Base-by-base conservation (phyloP, 2,888 invertebrate species). In the Scaptomyza parva region DNA sequence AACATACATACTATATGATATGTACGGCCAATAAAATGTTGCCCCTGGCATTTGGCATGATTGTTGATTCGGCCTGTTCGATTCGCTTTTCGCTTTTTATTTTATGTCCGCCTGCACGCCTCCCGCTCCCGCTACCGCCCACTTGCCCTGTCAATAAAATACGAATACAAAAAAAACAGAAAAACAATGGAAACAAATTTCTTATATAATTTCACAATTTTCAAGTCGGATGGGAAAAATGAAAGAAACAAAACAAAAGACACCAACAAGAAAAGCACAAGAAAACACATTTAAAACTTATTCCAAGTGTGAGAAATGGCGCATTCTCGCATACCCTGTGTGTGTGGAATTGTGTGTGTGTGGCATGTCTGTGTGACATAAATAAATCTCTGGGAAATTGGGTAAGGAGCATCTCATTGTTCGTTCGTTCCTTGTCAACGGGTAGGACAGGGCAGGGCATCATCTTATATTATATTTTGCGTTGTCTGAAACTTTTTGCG, bases 121-220 rank as follows among this genome's bases (percentile, higher is more conserved):
- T n/a, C n/a, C n/a, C n/a, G n/a, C n/a, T n/a, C n/a, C n/a, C n/a
- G n/a, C n/a, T n/a, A n/a, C n/a, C n/a, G n/a, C n/a, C n/a, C n/a
- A n/a, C 18, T 47, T 30, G 43, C 33, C 47, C 24, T 59, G 64
- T 63, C 78, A 59, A 78, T 54, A 72, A 61, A 52, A 41, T 12
- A 28, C 3, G 4, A n/a, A n/a, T n/a, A 26, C 1, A 44, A 37
- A 14, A 22, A 24, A 14, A 45, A 11, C 11, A 40, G n/a, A n/a
- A 65, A 81, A 75, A 75, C 78, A 84, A 78, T 67, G 48, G 53
- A 54, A 66, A 40, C 47, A 70, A 74, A 67, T 85, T 75, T 28
- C 9, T 74, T 60, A 59, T 64, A 78, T 78, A 67, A 78, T 78
- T 78, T 76, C 48, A 64, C 58, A 72, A 68, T 60, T 71, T 63